Conservation (phyloP, 1,140 invertebrate genomes). For the Solen grandis region DNA sequence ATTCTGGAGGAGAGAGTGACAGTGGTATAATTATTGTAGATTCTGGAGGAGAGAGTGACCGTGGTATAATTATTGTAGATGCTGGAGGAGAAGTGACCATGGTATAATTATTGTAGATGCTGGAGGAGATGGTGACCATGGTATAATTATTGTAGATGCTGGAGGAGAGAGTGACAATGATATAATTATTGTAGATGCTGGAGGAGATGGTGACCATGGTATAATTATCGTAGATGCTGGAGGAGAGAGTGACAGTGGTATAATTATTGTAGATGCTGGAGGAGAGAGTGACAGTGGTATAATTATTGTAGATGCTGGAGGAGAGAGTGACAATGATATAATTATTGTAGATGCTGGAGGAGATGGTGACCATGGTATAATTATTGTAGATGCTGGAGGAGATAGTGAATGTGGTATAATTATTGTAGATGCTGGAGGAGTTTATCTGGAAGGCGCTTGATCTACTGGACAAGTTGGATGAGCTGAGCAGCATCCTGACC, state of each 20-base stretch:
- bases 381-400: background rate
- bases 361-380: background rate
- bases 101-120: too few species aligned
- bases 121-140: too few species aligned
- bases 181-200: too few species aligned
- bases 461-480: conserved; percentile 92
- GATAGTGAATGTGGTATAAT: background rate
- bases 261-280: background rate
- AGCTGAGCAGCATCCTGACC: conserved; percentile 90
- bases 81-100: too few species aligned
- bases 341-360: background rate
- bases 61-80: too few species aligned
- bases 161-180: too few species aligned
- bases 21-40: too few species aligned
- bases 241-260: background rate
- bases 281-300: background rate
- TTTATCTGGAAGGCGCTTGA: conserved; percentile 97
- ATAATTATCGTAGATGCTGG: background rate
- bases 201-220: too few species aligned
- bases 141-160: too few species aligned
- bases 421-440: conserved; percentile 90
- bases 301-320: background rate
- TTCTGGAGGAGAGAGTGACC: too few species aligned
- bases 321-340: background rate
- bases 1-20: too few species aligned